These are phyloP conservation scores for Polymixis lichenea DNA, from an alignment of 2,888 invertebrate species.

Conservation along the genomic window DNA sequence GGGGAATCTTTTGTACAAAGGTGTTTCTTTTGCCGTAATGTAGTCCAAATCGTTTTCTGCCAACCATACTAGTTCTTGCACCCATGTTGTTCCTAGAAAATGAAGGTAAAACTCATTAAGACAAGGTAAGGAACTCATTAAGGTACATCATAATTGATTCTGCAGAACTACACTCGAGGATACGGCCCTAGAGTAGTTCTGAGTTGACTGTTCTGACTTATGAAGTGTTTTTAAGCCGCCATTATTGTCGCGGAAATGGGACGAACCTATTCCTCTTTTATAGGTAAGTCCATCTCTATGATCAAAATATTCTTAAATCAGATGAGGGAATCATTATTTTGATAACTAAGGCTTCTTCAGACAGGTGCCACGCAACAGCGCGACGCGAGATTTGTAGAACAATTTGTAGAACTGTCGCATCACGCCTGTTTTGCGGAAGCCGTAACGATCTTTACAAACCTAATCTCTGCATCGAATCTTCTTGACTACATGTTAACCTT, in stretches of 20 bases:
- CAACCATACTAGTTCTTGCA: conserved; percentile 94
- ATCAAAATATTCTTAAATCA: neutral
- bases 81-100: conserved; percentile 93
- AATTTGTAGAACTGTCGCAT: no score
- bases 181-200: no score
- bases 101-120: neutral
- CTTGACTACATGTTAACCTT: neutral
- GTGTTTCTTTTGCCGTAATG: conserved; percentile 87
- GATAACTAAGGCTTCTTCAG: neutral
- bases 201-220: neutral
- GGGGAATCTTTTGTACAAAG: conserved; percentile 92
- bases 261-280: neutral
- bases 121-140: neutral
- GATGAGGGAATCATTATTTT: neutral
- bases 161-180: neutral
- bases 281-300: no score
- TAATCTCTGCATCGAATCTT: neutral
- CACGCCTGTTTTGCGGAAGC: no score
- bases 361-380: no score
- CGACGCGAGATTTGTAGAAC: no score
- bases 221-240: neutral
- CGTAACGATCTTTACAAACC: neutral
- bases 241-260: neutral
- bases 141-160: no score
- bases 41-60: conserved; percentile 92